Percentiles rank a stretch among this genome's conserved stretches.
Conservation (phyloP, 2,113 vertebrate species). For the Genyomyrus donnyi region DNA sequence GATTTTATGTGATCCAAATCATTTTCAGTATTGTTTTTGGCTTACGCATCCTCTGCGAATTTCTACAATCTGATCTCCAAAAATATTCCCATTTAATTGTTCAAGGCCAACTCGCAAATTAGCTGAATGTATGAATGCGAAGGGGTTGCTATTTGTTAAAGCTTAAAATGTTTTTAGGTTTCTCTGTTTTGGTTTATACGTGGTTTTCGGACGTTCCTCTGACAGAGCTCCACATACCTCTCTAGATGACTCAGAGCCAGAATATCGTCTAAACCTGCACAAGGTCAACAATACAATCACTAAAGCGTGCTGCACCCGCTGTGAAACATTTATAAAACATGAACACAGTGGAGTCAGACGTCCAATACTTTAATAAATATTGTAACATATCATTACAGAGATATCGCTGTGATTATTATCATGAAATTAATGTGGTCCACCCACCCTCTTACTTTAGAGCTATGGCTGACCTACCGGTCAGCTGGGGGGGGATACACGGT, state of each 20-base stretch:
- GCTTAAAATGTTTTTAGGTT: neutral
- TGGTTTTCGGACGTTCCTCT: neutral
- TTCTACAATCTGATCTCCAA: neutral
- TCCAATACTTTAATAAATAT: neutral
- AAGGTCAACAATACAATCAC: neutral
- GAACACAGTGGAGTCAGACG: neutral
- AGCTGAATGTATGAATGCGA: neutral
- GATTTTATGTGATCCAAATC: neutral
- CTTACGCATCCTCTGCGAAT: neutral
- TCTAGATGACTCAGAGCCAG: neutral
- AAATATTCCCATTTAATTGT: neutral
- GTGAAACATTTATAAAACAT: neutral
- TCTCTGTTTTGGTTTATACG: neutral
- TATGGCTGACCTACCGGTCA: neutral
- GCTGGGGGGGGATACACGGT: neutral
- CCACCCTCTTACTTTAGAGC: neutral
- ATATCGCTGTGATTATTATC: neutral
- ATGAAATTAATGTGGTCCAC: neutral
- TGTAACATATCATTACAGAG: neutral
- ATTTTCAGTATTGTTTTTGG: neutral
- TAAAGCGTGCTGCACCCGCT: neutral
- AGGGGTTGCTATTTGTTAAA: neutral
- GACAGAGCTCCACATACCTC: neutral
- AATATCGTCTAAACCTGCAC: neutral
- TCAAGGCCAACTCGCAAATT: neutral